phyloP scores from a whole-genome alignment of 2,797 vertebrate genomes.

The Poeciliopsis gracilis region DNA sequence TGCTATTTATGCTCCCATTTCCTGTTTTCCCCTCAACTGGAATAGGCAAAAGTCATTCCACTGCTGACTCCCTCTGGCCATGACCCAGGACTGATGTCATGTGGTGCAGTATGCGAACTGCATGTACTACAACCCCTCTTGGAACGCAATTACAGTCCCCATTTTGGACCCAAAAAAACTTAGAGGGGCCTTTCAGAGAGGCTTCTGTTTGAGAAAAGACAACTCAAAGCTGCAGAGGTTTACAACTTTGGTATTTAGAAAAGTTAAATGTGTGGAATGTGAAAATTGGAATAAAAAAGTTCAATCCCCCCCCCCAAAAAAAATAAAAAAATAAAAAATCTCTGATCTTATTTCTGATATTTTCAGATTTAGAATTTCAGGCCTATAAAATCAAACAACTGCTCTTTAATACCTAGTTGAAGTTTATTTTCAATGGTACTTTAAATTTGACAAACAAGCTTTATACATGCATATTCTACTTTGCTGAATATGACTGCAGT shows the following conservation, averaged over 20 bases:
- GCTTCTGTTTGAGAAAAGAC: conserved; percentile 37
- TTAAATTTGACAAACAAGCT: background rate
- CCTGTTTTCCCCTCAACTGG: conserved; percentile 73
- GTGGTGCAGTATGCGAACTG: conserved; percentile 72
- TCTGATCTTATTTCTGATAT: background rate
- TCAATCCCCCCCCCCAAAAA: background rate
- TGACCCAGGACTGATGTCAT: conserved; percentile 73
- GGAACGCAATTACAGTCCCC: conserved; percentile 53
- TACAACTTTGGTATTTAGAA: background rate
- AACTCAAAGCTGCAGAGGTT: conserved; percentile 36
- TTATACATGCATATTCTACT: background rate
- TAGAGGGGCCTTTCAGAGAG: conserved; percentile 32
- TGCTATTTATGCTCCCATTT: conserved; percentile 81
- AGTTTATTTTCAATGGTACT: background rate
- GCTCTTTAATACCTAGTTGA: background rate
- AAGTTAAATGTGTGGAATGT: background rate
- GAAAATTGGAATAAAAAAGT: background rate
- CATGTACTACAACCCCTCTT: conserved; percentile 58
- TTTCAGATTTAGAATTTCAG: conserved; percentile 1
- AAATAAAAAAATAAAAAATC: background rate
- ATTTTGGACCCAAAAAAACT: conserved; percentile 53
- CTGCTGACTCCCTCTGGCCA: conserved; percentile 69
- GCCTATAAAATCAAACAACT: background rate
- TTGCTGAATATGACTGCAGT: background rate
- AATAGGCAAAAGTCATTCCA: conserved; percentile 70